phyloP scores from a whole-genome alignment of 2,888 invertebrate genomes.

The Helobdella robusta region DNA sequence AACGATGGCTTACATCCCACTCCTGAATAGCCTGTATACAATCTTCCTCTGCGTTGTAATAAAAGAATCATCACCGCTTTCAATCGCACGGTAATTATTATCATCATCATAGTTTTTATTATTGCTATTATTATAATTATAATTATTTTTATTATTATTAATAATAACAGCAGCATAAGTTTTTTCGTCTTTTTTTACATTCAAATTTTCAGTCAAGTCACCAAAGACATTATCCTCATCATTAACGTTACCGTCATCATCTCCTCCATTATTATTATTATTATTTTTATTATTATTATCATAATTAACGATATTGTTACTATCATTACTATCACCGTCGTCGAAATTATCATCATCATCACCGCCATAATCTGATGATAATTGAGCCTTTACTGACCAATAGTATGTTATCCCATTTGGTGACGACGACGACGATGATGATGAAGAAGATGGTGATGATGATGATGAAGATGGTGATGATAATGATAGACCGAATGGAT shows the following conservation, averaged over 20 bases:
- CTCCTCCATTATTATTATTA: background rate
- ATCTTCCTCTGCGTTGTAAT: too few species aligned
- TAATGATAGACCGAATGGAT: background rate
- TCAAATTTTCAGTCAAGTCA: background rate
- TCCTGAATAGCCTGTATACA: too few species aligned
- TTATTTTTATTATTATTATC: background rate
- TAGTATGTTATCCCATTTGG: background rate
- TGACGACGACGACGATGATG: background rate
- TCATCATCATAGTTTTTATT: background rate
- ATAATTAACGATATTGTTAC: background rate
- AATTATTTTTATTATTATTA: background rate
- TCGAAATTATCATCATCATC: background rate
- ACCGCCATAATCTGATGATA: background rate
- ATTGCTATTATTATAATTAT: background rate
- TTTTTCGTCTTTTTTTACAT: background rate
- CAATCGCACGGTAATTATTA: background rate
- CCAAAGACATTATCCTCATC: background rate
- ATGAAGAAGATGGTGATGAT: background rate
- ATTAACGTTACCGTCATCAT: constrained; percentile 3
- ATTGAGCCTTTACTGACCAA: background rate
- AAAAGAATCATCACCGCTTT: too few species aligned
- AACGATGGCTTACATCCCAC: too few species aligned
- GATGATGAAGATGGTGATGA: constrained; percentile 10
- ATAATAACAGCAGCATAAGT: background rate
- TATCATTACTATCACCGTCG: background rate